Evolutionary conservation across 2,797 vertebrate genomes (phyloP).

Genomic region (Lindbergichthys nudifrons): DNA sequence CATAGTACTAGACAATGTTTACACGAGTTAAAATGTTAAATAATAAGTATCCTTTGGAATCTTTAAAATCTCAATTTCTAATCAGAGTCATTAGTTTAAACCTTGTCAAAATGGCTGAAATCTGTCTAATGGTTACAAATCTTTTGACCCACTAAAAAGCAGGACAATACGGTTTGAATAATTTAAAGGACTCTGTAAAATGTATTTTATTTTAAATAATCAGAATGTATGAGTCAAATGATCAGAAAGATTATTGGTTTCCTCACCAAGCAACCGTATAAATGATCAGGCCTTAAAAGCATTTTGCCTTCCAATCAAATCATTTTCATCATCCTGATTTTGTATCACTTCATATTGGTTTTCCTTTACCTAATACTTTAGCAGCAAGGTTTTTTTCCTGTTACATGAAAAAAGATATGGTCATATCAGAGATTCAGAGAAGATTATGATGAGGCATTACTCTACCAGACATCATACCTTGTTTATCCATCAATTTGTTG

Average conservation of each 20-base stretch:
- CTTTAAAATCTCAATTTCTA: conserved; percentile 11
- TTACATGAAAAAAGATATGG: conserved; percentile 4
- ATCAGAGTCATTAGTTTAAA: conserved; percentile 29
- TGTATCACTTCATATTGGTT: conserved; percentile 5
- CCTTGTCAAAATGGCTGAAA: conserved; percentile 4
- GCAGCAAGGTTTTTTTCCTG: neutral
- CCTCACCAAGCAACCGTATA: conserved; percentile 14
- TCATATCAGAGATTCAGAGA: conserved; percentile 11
- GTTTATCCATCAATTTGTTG: neutral
- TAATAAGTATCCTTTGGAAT: neutral
- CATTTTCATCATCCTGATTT: conserved; percentile 22
- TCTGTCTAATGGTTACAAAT: conserved; percentile 30
- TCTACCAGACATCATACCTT: neutral
- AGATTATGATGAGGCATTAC: neutral
- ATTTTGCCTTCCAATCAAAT: conserved; percentile 31
- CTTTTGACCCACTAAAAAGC: conserved; percentile 31
- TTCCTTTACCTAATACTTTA: neutral
- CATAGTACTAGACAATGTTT: neutral
- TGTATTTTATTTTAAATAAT: conserved; percentile 31
- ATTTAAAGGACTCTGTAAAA: conserved; percentile 17
- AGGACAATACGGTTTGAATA: conserved; percentile 15
- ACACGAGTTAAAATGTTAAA: neutral
- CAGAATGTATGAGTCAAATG: conserved; percentile 33
- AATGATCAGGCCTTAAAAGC: conserved; percentile 5
- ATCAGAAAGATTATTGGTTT: conserved; percentile 32